Base-by-base conservation (phyloP, 1,140 invertebrate genomes). In the Nasonia vitripennis region DNA sequence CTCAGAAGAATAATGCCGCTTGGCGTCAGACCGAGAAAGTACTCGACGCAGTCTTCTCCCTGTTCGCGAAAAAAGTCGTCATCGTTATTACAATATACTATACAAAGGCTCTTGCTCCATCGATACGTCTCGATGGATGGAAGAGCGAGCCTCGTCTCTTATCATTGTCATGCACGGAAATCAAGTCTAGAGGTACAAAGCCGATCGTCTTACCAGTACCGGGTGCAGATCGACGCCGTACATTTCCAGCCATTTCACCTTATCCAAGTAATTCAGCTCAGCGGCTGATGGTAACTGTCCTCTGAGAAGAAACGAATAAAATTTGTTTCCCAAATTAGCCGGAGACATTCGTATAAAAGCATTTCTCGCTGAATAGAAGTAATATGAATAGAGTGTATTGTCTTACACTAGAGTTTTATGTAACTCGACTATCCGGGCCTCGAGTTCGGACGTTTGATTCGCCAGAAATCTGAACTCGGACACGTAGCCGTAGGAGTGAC, bases 31-130 rank as follows among this genome's bases (percentile, higher is more conserved):
- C 99, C 99, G 88, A 99, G 94, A 93, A 97, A 98, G 94, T 99
- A 99, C 90, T 99, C 97, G 79, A 98, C 97, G 87, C 97, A 98
- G 94, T 99, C 99, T 94, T 99, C 98, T 78, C 98, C 98, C 98
- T 98, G 94, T 86, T 93, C 75, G 11, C 23, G 7, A 71, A 71
- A 71, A 71, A 31, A 34, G 9, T 71, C 27, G 27, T 75, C 27
- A 71, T 71, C 31, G 68, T 71, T 71, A 10, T 45, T 45, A 31
- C 23, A 37, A 37, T 37, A 5, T 4, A 37, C 4, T 4, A 37
- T 6, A 37, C 1, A 34, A 34, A 34, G 34, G 34, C 34, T 34
- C 5, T 34, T 2, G 34, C 2, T 34, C 5, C 5, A 34, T 34
- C 34, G 34, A 34, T 34, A 34, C 27, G 27, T 34, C 34, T 34